Evolutionary conservation across 1,140 invertebrate species (phyloP).

Genomic region (Phortica variegata): DNA sequence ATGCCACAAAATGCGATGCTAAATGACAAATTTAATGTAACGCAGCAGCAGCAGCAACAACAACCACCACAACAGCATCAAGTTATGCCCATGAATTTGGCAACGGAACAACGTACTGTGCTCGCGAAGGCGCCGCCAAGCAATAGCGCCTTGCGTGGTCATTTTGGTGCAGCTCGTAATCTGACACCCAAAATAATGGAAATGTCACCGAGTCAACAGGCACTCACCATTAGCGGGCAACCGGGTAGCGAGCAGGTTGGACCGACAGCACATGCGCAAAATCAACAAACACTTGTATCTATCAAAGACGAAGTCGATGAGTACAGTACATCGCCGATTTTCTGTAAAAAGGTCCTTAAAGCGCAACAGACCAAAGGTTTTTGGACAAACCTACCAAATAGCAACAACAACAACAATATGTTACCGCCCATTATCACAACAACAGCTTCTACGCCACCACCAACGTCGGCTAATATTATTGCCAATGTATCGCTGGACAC

Average conservation of each 20-base stretch:
- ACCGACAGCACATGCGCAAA: conserved; percentile 7
- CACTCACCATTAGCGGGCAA: conserved; percentile 6
- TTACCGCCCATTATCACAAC: conserved; percentile 38
- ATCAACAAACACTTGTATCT: conserved; percentile 25
- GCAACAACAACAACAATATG: conserved; percentile 20
- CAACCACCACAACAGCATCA: conserved; percentile 33
- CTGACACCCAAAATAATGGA: conserved; percentile 51
- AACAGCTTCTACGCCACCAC: conserved; percentile 41
- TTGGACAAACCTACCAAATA: conserved; percentile 46
- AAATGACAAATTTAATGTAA: conserved; percentile 1
- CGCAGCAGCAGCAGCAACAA: conserved; percentile 18
- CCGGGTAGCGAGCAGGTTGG: background rate
- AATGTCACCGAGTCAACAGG: conserved; percentile 22
- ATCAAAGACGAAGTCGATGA: conserved; percentile 53
- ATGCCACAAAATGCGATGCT: background rate
- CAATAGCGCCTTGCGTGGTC: conserved; percentile 30
- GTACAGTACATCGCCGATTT: conserved; percentile 44
- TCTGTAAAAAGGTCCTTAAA: conserved; percentile 54
- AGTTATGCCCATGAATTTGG: conserved; percentile 49
- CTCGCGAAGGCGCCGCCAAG: conserved; percentile 11
- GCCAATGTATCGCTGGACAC: conserved; percentile 6
- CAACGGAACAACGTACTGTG: conserved; percentile 14
- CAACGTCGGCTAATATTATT: conserved; percentile 8
- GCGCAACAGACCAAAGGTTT: conserved; percentile 55
- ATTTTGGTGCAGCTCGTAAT: conserved; percentile 44